Conservation (phyloP, 2,113 vertebrate genomes). For the Romanogobio albipinnatus region DNA sequence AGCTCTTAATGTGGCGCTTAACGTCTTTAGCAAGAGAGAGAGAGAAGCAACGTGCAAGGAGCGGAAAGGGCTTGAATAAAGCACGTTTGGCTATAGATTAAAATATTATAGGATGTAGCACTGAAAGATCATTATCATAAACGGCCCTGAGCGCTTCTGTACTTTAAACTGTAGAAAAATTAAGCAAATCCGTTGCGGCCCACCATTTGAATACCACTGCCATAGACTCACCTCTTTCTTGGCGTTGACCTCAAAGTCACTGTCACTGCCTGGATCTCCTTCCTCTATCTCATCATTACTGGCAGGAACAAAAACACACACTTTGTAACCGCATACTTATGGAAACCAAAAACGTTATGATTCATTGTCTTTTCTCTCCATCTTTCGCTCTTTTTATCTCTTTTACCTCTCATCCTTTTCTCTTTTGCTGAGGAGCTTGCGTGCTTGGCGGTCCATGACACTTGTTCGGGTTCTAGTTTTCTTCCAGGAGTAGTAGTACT, state of each 20-base stretch:
- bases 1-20: no score
- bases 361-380: not conserved
- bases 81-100: no score
- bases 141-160: no score
- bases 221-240: slow-evolving; percentile 83
- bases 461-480: slow-evolving; percentile 89
- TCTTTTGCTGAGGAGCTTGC: slow-evolving; percentile 83
- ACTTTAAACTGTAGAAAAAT: no score
- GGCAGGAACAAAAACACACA: slow-evolving; percentile 7
- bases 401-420: slow-evolving; percentile 87
- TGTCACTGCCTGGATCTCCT: slow-evolving; percentile 81
- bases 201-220: no score
- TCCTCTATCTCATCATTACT: slow-evolving; percentile 86
- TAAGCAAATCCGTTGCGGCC: no score
- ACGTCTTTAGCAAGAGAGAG: no score
- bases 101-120: no score
- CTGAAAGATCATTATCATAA: no score
- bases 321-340: not conserved
- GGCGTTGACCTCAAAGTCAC: slow-evolving; percentile 83
- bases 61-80: no score
- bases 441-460: slow-evolving; percentile 91
- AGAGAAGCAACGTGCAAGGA: no score
- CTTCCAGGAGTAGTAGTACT: slow-evolving; percentile 95
- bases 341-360: no score
- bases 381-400: not conserved